Conservation (phyloP, 2,113 vertebrate genomes). For the Mesocricetus auratus region DNA sequence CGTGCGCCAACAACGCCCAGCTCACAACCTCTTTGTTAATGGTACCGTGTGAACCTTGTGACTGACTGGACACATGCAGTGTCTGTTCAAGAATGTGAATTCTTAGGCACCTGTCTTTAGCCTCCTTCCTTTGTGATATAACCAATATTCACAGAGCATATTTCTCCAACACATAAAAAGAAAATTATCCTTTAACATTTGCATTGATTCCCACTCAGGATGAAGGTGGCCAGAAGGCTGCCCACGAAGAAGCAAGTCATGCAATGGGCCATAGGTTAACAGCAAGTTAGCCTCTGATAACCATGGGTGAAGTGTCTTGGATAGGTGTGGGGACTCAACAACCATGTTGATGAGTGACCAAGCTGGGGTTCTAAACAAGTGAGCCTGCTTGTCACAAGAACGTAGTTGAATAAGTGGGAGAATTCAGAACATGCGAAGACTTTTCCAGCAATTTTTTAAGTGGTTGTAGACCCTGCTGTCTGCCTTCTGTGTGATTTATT, state of each 20-base stretch:
- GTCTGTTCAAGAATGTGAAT: neutral
- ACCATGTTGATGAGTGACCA: neutral
- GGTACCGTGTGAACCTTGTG: neutral
- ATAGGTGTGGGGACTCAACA: neutral
- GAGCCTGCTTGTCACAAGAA: neutral
- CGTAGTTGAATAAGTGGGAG: neutral
- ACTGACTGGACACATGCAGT: neutral
- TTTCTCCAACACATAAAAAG: neutral
- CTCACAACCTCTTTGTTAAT: neutral
- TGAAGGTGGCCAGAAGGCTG: neutral
- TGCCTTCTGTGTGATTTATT: neutral
- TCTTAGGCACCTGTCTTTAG: neutral
- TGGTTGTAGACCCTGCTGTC: neutral
- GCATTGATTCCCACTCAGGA: neutral
- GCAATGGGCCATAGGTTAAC: neutral
- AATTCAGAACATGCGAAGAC: neutral
- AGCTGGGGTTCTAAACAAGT: neutral
- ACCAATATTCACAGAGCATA: neutral
- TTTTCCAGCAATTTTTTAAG: neutral
- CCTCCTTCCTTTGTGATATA: neutral
- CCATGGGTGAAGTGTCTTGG: neutral
- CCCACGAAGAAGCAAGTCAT: neutral
- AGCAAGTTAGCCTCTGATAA: neutral
- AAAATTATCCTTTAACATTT: neutral
- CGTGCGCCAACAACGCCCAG: no score